Conservation (phyloP, 30 jellyfish, hydroid and myxozoan species). For the Clytia hemisphaerica region DNA sequence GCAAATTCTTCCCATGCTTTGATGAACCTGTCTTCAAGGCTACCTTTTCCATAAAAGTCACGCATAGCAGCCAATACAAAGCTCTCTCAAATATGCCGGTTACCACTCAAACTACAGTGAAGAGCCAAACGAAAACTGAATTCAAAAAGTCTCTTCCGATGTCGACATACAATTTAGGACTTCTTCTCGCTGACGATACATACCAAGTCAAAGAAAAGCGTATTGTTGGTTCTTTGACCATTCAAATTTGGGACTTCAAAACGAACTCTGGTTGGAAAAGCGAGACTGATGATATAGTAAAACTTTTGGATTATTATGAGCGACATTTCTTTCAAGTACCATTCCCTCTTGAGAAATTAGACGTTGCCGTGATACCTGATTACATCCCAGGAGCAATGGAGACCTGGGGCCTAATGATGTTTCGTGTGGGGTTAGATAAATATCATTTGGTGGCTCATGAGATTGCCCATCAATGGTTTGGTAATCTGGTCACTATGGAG, state of each 20-base stretch:
- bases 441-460: conserved; percentile 67
- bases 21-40: conserved; percentile 96
- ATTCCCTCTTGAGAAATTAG: conserved; percentile 66
- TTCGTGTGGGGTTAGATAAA: conserved; percentile 21
- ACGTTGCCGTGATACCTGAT: conserved; percentile 58
- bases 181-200: conserved; percentile 49
- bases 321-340: conserved; percentile 32
- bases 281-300: conserved; percentile 47
- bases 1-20: conserved; percentile 87
- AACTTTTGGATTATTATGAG: conserved; percentile 53
- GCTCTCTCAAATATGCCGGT: conserved; percentile 83
- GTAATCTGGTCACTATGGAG: conserved; percentile 75
- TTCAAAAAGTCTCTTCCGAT: conserved; percentile 53
- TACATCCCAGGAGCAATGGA: conserved; percentile 84
- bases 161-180: conserved; percentile 85
- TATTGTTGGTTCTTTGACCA: conserved; percentile 20
- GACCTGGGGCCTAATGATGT: conserved; percentile 85
- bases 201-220: conserved; percentile 27
- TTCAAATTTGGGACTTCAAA: conserved; percentile 66
- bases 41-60: conserved; percentile 41
- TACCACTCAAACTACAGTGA: conserved; percentile 5
- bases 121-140: neutral
- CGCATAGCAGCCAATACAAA: conserved; percentile 46
- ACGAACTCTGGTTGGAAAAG: conserved; percentile 18
- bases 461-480: conserved; percentile 94